Percentiles rank a stretch among this genome's conserved stretches.
Conservation (phyloP, 2,113 vertebrate species). For the Baryphthengus martii region DNA sequence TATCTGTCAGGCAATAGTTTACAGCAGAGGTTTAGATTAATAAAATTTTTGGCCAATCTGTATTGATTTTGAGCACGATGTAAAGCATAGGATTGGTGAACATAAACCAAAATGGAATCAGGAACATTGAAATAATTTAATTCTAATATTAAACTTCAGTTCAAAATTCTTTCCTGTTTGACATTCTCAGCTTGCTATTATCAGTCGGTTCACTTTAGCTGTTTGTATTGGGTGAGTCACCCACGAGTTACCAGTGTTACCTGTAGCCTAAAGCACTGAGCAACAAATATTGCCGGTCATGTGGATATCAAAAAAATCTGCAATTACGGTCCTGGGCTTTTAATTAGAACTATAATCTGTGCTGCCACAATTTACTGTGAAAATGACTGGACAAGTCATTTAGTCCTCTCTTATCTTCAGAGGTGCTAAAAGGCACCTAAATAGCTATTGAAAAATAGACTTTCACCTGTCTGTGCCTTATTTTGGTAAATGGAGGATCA, state of each 20-base stretch:
- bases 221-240: not conserved
- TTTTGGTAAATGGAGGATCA: not conserved
- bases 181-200: not conserved
- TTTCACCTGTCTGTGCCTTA: not conserved
- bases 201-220: not conserved
- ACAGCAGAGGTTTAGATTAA: not conserved
- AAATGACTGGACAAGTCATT: not conserved
- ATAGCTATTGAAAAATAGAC: not conserved
- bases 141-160: not conserved
- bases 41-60: not conserved
- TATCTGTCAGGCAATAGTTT: constrained; percentile 1
- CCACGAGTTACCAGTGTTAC: not conserved
- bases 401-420: not conserved
- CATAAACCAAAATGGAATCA: not conserved
- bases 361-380: not conserved
- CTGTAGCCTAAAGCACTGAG: not conserved
- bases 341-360: not conserved
- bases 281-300: not conserved
- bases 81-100: not conserved
- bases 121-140: not conserved
- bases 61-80: not conserved
- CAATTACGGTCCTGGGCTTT: not conserved
- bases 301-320: not conserved
- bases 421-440: not conserved
- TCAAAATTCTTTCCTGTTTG: not conserved